Evolutionary conservation across 2,113 vertebrate genomes (phyloP).

Genomic region (Malurus alboscapulatus): DNA sequence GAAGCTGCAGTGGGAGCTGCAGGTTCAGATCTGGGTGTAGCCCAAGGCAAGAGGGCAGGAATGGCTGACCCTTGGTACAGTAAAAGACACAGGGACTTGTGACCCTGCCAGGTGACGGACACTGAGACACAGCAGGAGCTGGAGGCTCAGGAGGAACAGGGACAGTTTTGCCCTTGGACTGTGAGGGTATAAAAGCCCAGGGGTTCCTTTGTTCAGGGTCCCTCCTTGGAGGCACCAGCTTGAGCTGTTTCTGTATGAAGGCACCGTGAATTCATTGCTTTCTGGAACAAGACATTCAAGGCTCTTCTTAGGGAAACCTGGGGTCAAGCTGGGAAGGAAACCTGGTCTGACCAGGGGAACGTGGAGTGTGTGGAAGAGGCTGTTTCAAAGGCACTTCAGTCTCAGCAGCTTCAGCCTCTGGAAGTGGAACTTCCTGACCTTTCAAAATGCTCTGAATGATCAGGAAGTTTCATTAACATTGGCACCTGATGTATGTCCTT

Average conservation of each 20-base stretch:
- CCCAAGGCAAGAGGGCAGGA: neutral
- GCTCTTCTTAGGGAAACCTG: neutral
- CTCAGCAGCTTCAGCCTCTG: neutral
- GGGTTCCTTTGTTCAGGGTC: neutral
- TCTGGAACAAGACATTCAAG: fast-evolving
- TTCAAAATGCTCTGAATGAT: neutral
- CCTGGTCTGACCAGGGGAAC: neutral
- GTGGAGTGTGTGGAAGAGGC: neutral
- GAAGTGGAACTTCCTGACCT: too few species aligned
- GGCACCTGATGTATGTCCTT: neutral
- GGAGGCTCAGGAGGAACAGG: neutral
- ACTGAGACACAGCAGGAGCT: neutral
- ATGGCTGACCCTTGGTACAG: neutral
- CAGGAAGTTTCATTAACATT: neutral
- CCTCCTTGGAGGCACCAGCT: neutral
- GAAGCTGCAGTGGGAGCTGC: neutral
- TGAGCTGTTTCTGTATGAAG: fast-evolving
- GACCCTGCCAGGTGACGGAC: neutral
- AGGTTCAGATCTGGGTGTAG: neutral
- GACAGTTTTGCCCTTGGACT: fast-evolving
- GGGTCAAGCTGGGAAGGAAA: fast-evolving
- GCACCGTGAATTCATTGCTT: neutral
- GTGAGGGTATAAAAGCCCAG: neutral
- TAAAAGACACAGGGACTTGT: neutral
- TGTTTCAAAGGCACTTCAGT: neutral